Conservation (phyloP, 2,888 invertebrate species). For the Diarsia rubi region DNA sequence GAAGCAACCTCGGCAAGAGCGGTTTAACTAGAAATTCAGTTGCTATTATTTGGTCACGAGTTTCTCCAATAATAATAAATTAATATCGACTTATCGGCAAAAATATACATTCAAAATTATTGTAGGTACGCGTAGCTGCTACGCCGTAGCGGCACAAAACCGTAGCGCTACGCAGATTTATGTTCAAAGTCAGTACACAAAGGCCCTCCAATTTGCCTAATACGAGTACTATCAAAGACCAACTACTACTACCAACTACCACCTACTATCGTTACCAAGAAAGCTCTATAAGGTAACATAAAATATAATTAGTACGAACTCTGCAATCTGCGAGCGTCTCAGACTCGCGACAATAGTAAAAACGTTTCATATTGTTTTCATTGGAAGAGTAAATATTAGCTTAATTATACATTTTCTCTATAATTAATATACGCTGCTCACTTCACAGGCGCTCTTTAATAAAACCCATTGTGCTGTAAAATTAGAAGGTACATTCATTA, state of each 20-base stretch:
- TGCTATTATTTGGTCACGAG: no score
- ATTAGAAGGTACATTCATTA: slow-evolving; percentile 69
- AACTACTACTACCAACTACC: no score
- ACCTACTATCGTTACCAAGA: neutral
- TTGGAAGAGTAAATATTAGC: slow-evolving; percentile 52
- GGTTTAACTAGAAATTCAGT: no score
- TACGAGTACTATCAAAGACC: slow-evolving; percentile 5
- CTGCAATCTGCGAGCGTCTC: slow-evolving; percentile 2
- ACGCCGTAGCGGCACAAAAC: slow-evolving; percentile 43
- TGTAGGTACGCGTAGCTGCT: slow-evolving; percentile 43
- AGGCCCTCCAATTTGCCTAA: slow-evolving; percentile 1
- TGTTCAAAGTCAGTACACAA: neutral
- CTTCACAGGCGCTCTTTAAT: slow-evolving; percentile 65
- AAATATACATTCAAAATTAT: neutral
- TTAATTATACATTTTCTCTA: slow-evolving; percentile 59
- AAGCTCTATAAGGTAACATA: slow-evolving; percentile 19
- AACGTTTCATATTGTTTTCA: slow-evolving; percentile 37
- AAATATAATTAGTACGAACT: slow-evolving; percentile 35
- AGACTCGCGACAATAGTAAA: slow-evolving; percentile 25
- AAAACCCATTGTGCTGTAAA: slow-evolving; percentile 66
- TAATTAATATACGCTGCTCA: slow-evolving; percentile 62
- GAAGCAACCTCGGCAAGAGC: no score
- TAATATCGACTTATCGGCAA: neutral
- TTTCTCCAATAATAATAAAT: neutral
- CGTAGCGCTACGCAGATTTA: neutral